Conservation (phyloP, 1,140 invertebrate genomes). For the Lanistes nyassanus region DNA sequence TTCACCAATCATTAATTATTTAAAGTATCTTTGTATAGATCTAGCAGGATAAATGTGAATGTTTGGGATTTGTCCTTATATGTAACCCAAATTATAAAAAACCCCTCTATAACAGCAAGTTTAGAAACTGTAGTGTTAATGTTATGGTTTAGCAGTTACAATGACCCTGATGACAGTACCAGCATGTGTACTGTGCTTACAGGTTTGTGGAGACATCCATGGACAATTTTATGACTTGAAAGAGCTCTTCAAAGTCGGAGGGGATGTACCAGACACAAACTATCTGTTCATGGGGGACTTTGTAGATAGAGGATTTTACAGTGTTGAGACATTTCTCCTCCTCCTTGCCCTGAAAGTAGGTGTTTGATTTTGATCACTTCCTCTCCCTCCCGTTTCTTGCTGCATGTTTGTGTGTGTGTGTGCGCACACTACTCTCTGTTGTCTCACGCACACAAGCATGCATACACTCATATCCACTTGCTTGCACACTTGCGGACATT, state of each 20-base stretch:
- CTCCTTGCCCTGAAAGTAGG: conserved; percentile 95
- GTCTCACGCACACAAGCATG: no score
- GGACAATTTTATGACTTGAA: conserved; percentile 99
- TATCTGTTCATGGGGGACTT: conserved; percentile 99
- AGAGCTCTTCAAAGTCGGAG: conserved; percentile 98
- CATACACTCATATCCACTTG: no score
- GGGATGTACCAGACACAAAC: conserved; percentile 98
- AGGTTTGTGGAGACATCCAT: conserved; percentile 99
- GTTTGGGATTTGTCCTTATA: conserved; percentile 46
- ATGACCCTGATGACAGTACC: no score
- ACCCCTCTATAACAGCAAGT: no score
- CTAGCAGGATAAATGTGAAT: not conserved
- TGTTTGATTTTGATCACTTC: conserved; percentile 21
- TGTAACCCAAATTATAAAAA: no score
- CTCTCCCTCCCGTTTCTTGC: conserved; percentile 3
- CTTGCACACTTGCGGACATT: no score
- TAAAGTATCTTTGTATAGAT: not conserved
- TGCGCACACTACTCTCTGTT: no score
- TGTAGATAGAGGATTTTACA: conserved; percentile 99
- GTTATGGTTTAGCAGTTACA: no score
- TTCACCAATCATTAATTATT: no score
- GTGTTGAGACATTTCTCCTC: conserved; percentile 98
- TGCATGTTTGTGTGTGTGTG: not conserved
- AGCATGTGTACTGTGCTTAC: no score
- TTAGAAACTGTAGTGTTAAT: no score